A percentile compares a stretch with the other conserved stretches of the same genome.
phyloP scores from a whole-genome alignment of 2,888 invertebrate genomes.

The Tricholauxania praeusta region DNA sequence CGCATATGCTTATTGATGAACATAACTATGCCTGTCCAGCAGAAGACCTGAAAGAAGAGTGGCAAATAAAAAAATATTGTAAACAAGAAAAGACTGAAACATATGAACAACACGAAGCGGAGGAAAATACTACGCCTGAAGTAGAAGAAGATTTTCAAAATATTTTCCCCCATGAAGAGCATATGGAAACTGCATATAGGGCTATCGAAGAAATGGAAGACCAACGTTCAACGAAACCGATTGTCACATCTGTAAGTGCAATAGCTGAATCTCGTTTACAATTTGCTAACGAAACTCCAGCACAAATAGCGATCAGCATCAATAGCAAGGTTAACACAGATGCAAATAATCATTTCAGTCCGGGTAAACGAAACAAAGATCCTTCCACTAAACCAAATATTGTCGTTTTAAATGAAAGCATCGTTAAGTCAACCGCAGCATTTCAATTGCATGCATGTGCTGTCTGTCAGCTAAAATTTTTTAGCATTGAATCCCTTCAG shows the following conservation, averaged over 20 bases:
- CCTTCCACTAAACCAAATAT: conserved; percentile 60
- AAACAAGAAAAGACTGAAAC: conserved; percentile 60
- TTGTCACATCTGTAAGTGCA: conserved; percentile 62
- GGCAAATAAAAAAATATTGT: conserved; percentile 57
- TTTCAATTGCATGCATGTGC: conserved; percentile 62
- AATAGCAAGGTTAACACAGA: conserved; percentile 39
- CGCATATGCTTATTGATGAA: conserved; percentile 60
- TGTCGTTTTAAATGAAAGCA: conserved; percentile 66
- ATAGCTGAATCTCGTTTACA: conserved; percentile 52
- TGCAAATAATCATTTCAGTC: conserved; percentile 44
- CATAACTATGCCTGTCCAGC: conserved; percentile 62
- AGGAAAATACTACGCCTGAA: conserved; percentile 13
- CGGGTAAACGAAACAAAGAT: conserved; percentile 3
- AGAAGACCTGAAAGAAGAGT: conserved; percentile 60
- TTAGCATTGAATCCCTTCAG: conserved; percentile 59
- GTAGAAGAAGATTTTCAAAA: conserved; percentile 19
- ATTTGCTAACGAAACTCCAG: conserved; percentile 37
- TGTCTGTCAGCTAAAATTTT: conserved; percentile 62
- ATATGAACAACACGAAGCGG: conserved; percentile 42
- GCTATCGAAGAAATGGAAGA: not conserved
- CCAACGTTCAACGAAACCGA: conserved; percentile 56
- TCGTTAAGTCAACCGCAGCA: conserved; percentile 62
- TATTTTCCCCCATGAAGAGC: not conserved
- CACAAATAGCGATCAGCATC: not conserved
- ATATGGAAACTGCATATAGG: not conserved